Evolutionary conservation across 2,888 invertebrate species (phyloP), one percentile per base, ranked within the genome.

Genomic region (Apeira syringaria): DNA sequence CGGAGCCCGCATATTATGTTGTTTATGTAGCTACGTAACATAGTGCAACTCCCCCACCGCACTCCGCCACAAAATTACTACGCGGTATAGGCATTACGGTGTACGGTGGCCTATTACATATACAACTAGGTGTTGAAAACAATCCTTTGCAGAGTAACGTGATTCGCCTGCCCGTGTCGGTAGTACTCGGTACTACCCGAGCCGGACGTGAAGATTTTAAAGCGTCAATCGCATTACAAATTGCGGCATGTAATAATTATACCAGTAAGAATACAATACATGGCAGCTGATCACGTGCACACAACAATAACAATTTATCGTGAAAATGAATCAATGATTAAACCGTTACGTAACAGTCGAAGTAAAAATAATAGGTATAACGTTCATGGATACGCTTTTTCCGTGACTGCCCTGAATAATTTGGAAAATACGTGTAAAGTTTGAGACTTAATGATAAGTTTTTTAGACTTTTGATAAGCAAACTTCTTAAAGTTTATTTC

Each of bases 101-200:
- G 38, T 27, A 28, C 39, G 47, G 64, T 77, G 74, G 78, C 78
- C 71, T 65, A 66, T 51, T 59, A 38, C 43, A 66, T 51, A 71
- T 65, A 69, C 69, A 68, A 70, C 59, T 26, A 33, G 18, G 12
- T 27, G 27, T 18, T 11, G 12, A 10, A 33, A 25, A 25, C 25
- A 7, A 33, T 35, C 24, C 26, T 10, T 35, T 17, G 26, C 27
- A 18, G 18, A 32, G 9, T 17, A 11, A 27, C 39, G 17, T 32
- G 15, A 3, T 22, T 15, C 7, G n/a, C 13, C 10, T n/a, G 5
- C 18, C 8, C n/a, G 22, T 26, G 20, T 20, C 20, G 20, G 6
- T 5, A 5, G 20, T 20, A n/a, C n/a, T n/a, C n/a, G n/a, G 7
- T 3, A n/a, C n/a, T n/a, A n/a, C 22, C 12, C 18, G 9, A 18